Evolutionary conservation across 1,140 invertebrate species (phyloP).

Genomic region (Samia ricini): DNA sequence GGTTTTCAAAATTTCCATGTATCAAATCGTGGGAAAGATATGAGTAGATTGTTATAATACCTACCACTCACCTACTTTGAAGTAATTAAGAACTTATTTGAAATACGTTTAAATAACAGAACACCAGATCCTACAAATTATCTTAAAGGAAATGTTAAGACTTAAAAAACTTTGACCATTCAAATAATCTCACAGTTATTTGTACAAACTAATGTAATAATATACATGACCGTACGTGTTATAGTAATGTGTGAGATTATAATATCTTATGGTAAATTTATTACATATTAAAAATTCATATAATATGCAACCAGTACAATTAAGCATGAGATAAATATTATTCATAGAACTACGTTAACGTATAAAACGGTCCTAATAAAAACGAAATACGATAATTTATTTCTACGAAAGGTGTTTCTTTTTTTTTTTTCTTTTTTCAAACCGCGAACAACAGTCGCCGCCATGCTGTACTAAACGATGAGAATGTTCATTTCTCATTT

Average conservation of each 20-base stretch:
- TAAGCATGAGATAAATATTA: background rate
- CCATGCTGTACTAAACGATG: background rate
- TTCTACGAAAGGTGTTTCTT: conserved; percentile 13
- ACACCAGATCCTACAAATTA: too few species aligned
- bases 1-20: background rate
- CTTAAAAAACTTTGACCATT: background rate
- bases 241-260: background rate
- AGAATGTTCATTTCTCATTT: conserved; percentile 15
- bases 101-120: too few species aligned
- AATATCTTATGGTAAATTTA: background rate
- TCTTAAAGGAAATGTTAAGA: background rate
- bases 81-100: background rate
- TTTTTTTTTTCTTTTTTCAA: too few species aligned
- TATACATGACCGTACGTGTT: background rate
- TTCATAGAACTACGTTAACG: conserved; percentile 6
- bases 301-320: background rate
- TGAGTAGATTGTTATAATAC: too few species aligned
- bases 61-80: too few species aligned
- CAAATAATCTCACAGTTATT: background rate
- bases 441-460: background rate
- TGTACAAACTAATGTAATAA: background rate
- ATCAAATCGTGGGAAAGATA: background rate
- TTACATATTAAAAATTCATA: background rate
- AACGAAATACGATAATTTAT: conserved; percentile 14
- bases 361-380: conserved; percentile 20